These are phyloP conservation scores for Lymantria monacha DNA, from an alignment of 2,888 invertebrate species.

Conservation along the genomic window DNA sequence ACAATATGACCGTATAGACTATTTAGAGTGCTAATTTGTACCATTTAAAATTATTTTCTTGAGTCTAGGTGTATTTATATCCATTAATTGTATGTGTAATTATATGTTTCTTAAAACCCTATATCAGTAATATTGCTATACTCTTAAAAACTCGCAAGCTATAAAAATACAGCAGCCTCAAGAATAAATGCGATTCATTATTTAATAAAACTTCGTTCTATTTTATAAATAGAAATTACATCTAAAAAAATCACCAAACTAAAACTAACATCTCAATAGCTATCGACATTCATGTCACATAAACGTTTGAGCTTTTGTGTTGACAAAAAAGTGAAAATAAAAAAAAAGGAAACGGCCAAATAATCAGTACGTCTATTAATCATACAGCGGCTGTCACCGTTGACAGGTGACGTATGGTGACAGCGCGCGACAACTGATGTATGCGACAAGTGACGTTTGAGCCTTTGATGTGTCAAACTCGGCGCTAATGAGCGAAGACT, in stretches of 20 bases:
- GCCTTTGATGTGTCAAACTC: conserved; percentile 65
- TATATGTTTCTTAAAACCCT: no score
- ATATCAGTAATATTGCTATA: no score
- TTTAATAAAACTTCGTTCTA: no score
- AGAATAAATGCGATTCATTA: no score
- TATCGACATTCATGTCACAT: conserved; percentile 30
- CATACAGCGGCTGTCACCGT: conserved; percentile 43
- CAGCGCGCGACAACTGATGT: conserved; percentile 54
- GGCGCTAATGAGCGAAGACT: conserved; percentile 59
- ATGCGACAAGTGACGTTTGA: conserved; percentile 47
- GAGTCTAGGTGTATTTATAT: no score
- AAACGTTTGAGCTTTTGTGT: conserved; percentile 52
- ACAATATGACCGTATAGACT: no score
- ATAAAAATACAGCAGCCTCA: no score
- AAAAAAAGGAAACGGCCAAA: conserved; percentile 32
- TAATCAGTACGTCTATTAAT: conserved; percentile 68
- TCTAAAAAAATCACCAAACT: background rate
- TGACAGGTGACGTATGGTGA: conserved; percentile 57
- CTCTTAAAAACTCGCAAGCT: no score
- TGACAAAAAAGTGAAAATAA: conserved; percentile 44
- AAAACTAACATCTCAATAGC: conserved; percentile 18
- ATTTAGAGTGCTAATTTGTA: no score
- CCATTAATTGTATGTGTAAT: no score
- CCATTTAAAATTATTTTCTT: no score
- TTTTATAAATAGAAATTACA: no score